A percentile compares a stretch with the other conserved stretches of the same genome.
Conservation (phyloP, 2,888 invertebrate genomes). For the Margaritifera margaritifera region DNA sequence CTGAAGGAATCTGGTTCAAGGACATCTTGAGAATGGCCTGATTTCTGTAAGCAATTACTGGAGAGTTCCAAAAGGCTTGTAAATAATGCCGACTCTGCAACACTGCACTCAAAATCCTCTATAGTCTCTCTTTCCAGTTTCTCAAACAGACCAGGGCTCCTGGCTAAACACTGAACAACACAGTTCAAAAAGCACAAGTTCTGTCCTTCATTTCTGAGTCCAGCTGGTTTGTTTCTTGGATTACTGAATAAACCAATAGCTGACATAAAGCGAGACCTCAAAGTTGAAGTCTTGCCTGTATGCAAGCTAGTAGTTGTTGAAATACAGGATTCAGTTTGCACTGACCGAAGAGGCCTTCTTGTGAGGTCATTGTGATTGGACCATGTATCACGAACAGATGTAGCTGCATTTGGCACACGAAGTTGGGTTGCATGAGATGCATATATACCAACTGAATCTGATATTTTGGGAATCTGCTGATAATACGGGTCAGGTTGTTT, state of each 20-base stretch:
- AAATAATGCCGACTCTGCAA: conserved; percentile 53
- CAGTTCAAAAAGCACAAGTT: conserved; percentile 70
- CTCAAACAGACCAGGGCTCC: conserved; percentile 58
- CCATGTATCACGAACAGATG: conserved; percentile 14
- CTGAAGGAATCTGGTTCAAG: conserved; percentile 51
- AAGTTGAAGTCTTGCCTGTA: conserved; percentile 26
- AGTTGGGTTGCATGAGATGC: conserved; percentile 4
- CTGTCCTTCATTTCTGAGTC: conserved; percentile 64
- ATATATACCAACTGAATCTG: background rate
- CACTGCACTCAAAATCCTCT: conserved; percentile 52
- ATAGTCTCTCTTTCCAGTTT: conserved; percentile 45
- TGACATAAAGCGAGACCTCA: conserved; percentile 54
- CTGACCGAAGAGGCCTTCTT: conserved; percentile 33
- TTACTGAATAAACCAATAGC: conserved; percentile 48
- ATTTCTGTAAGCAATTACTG: conserved; percentile 42
- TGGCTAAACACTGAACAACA: conserved; percentile 67
- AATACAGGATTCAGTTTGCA: conserved; percentile 8
- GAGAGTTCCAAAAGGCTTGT: conserved; percentile 50
- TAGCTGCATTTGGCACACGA: conserved; percentile 3
- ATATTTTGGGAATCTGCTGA: no score
- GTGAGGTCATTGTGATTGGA: conserved; percentile 29
- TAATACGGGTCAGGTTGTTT: no score
- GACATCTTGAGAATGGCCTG: conserved; percentile 23
- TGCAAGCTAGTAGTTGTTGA: background rate
- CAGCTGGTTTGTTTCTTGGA: conserved; percentile 47